These are phyloP conservation scores for Cotesia vestalis DNA, from an alignment of 1,140 invertebrate species.

Conservation along the genomic window DNA sequence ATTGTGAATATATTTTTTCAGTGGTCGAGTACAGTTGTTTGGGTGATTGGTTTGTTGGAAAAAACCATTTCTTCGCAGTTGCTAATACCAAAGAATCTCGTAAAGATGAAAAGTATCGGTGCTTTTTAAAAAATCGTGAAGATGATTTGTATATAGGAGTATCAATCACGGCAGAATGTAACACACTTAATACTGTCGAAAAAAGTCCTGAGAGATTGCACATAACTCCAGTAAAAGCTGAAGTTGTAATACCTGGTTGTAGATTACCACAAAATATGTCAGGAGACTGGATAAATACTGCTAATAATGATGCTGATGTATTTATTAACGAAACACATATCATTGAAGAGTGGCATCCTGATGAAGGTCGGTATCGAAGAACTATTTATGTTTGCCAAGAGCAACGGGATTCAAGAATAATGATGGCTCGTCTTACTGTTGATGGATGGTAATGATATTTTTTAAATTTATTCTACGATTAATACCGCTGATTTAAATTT, in stretches of 20 bases:
- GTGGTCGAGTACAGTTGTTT: constrained; percentile 93
- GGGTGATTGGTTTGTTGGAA: constrained; percentile 94
- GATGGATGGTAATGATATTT: constrained; percentile 83
- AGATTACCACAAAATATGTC: constrained; percentile 92
- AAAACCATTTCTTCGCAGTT: constrained; percentile 94
- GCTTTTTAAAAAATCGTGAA: constrained; percentile 93
- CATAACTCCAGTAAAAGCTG: constrained; percentile 85
- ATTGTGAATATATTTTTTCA: constrained; percentile 51
- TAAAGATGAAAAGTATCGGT: constrained; percentile 92
- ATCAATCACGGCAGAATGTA: constrained; percentile 92
- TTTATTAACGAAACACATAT: constrained; percentile 96
- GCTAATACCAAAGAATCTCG: constrained; percentile 94
- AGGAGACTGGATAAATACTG: constrained; percentile 96
- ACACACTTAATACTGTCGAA: constrained; percentile 90
- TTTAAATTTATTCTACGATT: constrained; percentile 21
- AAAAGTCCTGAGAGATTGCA: constrained; percentile 90
- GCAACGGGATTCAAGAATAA: constrained; percentile 84
- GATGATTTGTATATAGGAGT: constrained; percentile 90
- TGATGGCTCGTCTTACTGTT: constrained; percentile 95
- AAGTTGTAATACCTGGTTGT: constrained; percentile 90
- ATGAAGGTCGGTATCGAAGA: constrained; percentile 84
- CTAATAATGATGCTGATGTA: constrained; percentile 93
- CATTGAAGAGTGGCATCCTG: constrained; percentile 92
- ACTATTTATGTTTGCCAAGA: constrained; percentile 96
- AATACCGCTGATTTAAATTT: no score